Evolutionary conservation across 2,888 invertebrate genomes (phyloP), one percentile per base, ranked within the genome.

Genomic region (Ephialtes manifestator): DNA sequence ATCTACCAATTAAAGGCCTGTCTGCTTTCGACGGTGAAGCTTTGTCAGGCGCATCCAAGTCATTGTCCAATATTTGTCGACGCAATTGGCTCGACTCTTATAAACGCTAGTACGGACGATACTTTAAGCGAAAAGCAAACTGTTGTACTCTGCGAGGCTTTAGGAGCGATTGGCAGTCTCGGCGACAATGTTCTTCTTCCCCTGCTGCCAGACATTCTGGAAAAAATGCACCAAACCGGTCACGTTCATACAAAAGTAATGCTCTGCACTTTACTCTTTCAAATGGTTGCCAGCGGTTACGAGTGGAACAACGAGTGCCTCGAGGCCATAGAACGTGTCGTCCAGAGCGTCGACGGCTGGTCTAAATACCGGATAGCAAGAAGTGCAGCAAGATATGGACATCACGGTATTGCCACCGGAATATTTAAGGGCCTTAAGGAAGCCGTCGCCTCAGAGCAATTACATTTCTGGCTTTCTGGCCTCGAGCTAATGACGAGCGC

Each of bases 381-480:
- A 77, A 97, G 98, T 15, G 98, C 98, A 0, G 96, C 98, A 20
- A 95, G 98, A 95, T 97, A 97, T 92, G 97, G 97, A 0, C 98
- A 98, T 92, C 97, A 97, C 90, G 95, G 95, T 70, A 94, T 97
- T 31, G 97, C 97, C 0, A 95, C 96, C 0, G 94, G 94, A 7
- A 95, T 97, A 46, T 95, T 97, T 89, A 94, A 95, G 35, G 95
- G 95, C 63, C 94, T 97, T 39, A 95, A 96, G 2, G 96, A 96
- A 65, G 95, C 96, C 87, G 97, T 97, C 0, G 97, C 98, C 18
- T 97, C 97, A 46, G 99, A 99, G 92, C 97, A 98, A 89, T 96
- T 97, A 68, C 97, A 98, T 91, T 98, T 98, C 91, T 99, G 98
- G 97, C 94, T 99, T 75, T 96, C 96, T 0, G 97, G 97, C 0